phyloP scores from a whole-genome alignment of 2,113 vertebrate species.

The Globicephala melas region DNA sequence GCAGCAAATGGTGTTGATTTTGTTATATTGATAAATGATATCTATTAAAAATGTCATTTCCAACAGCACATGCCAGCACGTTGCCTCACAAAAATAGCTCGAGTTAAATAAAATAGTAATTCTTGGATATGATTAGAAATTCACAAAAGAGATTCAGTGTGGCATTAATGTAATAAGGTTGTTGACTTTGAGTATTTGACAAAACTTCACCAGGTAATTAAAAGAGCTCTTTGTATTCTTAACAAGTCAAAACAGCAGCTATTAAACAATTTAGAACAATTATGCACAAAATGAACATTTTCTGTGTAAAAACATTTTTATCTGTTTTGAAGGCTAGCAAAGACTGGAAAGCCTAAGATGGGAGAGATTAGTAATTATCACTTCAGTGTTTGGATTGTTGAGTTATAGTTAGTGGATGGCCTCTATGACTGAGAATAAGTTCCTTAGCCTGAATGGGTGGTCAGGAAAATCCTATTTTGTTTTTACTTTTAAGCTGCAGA shows the following conservation, averaged over 20 bases:
- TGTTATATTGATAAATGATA: background rate
- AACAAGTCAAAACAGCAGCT: slow-evolving; percentile 6
- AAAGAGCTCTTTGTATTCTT: slow-evolving; percentile 7
- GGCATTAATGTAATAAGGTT: background rate
- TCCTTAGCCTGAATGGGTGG: background rate
- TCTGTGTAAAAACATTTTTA: slow-evolving; percentile 1
- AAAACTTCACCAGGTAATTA: background rate
- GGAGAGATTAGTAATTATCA: background rate
- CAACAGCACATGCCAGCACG: background rate
- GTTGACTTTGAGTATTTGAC: slow-evolving; percentile 7
- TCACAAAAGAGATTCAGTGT: background rate
- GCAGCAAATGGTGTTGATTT: background rate
- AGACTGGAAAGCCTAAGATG: background rate
- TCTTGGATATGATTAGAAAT: slow-evolving; percentile 12
- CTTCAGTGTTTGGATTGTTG: slow-evolving; percentile 21
- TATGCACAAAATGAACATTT: background rate
- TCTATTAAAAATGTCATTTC: slow-evolving; percentile 8
- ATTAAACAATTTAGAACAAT: background rate
- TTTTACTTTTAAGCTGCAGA: background rate
- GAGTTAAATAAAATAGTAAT: background rate
- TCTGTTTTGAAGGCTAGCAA: slow-evolving; percentile 37
- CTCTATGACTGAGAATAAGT: background rate
- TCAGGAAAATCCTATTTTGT: slow-evolving; percentile 24
- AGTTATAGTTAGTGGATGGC: background rate
- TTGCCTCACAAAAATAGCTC: background rate